Conservation (phyloP, 1,140 invertebrate species). For the Ceratoteleas bidentatus region DNA sequence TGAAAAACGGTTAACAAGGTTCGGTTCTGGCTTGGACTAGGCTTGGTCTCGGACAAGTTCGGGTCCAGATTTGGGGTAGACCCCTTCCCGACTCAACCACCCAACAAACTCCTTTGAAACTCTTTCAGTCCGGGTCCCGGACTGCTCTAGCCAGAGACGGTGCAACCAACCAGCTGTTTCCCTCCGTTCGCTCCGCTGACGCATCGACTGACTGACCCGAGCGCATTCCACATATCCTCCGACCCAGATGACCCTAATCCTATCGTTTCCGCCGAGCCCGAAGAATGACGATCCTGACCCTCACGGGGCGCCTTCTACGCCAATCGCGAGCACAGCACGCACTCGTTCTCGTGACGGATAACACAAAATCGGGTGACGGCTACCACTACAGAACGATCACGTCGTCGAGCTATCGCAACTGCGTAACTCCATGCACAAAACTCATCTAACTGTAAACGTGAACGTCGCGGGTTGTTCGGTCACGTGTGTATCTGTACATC, state of each 20-base stretch:
- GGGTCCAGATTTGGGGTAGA: too few species aligned
- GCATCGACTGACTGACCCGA: conserved; percentile 50
- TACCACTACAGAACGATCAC: conserved; percentile 48
- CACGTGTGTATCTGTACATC: conserved; percentile 41
- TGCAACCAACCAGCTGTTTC: too few species aligned
- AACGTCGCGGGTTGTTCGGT: conserved; percentile 24
- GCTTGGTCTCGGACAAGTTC: too few species aligned
- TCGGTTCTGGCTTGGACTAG: conserved; percentile 42
- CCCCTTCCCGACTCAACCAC: too few species aligned
- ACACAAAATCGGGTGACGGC: conserved; percentile 16
- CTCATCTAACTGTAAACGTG: conserved; percentile 31
- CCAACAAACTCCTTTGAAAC: too few species aligned
- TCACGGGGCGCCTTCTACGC: conserved; percentile 10
- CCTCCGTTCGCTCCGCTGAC: too few species aligned
- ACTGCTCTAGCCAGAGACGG: background rate
- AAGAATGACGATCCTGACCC: conserved; percentile 17
- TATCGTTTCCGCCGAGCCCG: background rate
- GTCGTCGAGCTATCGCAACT: conserved; percentile 45
- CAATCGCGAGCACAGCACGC: conserved; percentile 54
- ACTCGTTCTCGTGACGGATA: conserved; percentile 49
- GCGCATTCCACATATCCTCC: conserved; percentile 39
- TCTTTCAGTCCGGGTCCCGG: background rate
- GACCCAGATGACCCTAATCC: background rate
- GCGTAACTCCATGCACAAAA: conserved; percentile 52
- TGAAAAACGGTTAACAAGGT: conserved; percentile 77